Percentiles rank a stretch among this genome's conserved stretches.
Evolutionary conservation across 2,797 vertebrate genomes (phyloP).

Genomic region (Echiichthys vipera): DNA sequence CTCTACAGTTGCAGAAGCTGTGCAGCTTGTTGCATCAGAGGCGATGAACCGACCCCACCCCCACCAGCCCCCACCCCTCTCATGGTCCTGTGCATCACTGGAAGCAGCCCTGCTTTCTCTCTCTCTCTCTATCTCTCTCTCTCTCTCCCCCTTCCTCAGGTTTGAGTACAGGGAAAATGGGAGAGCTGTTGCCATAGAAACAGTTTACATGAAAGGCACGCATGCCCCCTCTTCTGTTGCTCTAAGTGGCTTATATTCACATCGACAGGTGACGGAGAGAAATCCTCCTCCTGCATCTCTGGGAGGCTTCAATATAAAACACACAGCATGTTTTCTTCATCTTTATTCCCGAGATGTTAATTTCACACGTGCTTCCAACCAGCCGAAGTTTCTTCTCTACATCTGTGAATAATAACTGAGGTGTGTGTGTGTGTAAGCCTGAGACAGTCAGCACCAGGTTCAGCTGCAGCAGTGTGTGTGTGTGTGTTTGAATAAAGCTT

Average conservation of each 20-base stretch:
- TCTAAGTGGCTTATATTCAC: conserved; percentile 46
- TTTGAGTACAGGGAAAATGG: conserved; percentile 36
- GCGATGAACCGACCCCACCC: too few species aligned
- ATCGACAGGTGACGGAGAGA: conserved; percentile 42
- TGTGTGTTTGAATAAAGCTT: conserved; percentile 75
- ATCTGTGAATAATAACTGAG: conserved; percentile 50
- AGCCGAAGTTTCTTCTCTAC: neutral
- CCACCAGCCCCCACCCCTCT: too few species aligned
- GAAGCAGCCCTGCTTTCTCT: conserved; percentile 28
- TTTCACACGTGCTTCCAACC: neutral
- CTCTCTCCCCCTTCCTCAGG: neutral
- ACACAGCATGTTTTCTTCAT: neutral
- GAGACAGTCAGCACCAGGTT: neutral
- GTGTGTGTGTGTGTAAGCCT: conserved; percentile 2
- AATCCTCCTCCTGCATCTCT: conserved; percentile 16
- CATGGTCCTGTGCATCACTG: too few species aligned
- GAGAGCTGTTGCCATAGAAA: conserved; percentile 76
- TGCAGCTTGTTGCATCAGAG: conserved; percentile 57
- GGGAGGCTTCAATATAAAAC: neutral
- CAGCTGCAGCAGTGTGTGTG: neutral
- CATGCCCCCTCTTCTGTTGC: conserved; percentile 2
- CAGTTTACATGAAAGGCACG: conserved; percentile 71
- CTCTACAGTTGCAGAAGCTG: conserved; percentile 36
- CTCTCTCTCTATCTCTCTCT: neutral
- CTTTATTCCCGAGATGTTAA: conserved; percentile 10